phyloP scores from a whole-genome alignment of 2,797 vertebrate genomes.

The Setipinna tenuifilis region DNA sequence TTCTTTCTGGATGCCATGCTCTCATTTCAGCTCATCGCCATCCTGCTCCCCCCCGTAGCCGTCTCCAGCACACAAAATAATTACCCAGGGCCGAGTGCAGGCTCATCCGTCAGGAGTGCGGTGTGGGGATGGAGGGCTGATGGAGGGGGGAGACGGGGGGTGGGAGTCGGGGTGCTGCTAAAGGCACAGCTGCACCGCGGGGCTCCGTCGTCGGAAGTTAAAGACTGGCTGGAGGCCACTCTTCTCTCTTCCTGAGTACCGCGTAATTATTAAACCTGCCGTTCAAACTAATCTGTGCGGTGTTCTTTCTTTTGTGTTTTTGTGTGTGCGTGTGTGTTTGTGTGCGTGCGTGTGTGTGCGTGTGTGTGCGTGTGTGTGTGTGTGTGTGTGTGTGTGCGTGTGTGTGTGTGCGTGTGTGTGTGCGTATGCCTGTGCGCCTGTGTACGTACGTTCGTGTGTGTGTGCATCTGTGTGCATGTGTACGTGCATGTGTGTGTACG shows the following conservation, averaged over 20 bases:
- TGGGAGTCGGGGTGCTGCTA: neutral
- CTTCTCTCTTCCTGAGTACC: neutral
- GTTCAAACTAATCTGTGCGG: neutral
- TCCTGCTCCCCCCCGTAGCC: neutral
- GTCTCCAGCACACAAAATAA: constrained; percentile 9
- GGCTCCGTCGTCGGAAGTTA: neutral
- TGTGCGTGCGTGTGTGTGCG: constrained; percentile 12
- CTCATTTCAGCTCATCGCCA: neutral
- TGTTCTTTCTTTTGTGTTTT: neutral
- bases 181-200: neutral
- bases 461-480: constrained; percentile 20
- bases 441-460: neutral
- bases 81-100: neutral
- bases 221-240: neutral
- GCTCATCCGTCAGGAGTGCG: neutral
- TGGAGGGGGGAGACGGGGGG: neutral
- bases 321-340: neutral
- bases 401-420: constrained; percentile 18
- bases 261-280: neutral
- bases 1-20: neutral
- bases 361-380: constrained; percentile 13
- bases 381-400: constrained; percentile 21
- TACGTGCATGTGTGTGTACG: constrained; percentile 26
- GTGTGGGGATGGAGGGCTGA: neutral
- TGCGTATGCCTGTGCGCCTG: neutral